Conservation (phyloP, 2,888 invertebrate species). For the Sclerodermus sp. region DNA sequence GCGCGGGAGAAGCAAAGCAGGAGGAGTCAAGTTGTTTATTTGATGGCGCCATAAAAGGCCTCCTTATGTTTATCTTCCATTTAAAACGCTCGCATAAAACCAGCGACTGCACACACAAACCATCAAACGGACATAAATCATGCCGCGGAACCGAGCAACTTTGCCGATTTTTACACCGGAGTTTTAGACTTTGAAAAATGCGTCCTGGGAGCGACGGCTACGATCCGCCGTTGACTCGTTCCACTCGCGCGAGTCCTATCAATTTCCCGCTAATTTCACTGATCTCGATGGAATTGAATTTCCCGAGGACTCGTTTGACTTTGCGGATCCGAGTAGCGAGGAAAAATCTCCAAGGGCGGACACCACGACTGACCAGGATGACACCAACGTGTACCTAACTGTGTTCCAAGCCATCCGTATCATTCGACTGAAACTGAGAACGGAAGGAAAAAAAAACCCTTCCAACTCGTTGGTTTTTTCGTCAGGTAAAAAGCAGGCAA, state of each 20-base stretch:
- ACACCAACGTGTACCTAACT: no score
- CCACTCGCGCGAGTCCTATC: background rate
- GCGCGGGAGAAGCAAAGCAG: constrained; percentile 37
- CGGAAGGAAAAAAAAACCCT: background rate
- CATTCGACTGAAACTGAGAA: no score
- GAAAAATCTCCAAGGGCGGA: no score
- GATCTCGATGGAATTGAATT: no score
- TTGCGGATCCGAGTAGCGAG: no score
- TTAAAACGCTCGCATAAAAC: constrained; percentile 57
- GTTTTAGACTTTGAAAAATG: background rate
- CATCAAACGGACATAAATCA: constrained; percentile 56
- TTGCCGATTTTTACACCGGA: background rate
- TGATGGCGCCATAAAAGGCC: constrained; percentile 58
- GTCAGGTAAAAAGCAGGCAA: constrained; percentile 18
- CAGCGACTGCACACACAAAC: constrained; percentile 52
- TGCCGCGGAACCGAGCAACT: constrained; percentile 42
- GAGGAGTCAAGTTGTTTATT: constrained; percentile 59
- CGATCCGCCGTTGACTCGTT: background rate
- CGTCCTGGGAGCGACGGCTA: background rate
- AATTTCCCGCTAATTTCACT: background rate
- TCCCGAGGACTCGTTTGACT: no score
- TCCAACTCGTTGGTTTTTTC: constrained; percentile 13
- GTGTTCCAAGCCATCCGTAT: no score
- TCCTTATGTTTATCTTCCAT: constrained; percentile 58
- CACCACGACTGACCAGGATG: no score